Percentiles rank a stretch among this genome's conserved stretches.
Evolutionary conservation across 2,888 invertebrate genomes (phyloP).

Genomic region (Anorthoa munda): DNA sequence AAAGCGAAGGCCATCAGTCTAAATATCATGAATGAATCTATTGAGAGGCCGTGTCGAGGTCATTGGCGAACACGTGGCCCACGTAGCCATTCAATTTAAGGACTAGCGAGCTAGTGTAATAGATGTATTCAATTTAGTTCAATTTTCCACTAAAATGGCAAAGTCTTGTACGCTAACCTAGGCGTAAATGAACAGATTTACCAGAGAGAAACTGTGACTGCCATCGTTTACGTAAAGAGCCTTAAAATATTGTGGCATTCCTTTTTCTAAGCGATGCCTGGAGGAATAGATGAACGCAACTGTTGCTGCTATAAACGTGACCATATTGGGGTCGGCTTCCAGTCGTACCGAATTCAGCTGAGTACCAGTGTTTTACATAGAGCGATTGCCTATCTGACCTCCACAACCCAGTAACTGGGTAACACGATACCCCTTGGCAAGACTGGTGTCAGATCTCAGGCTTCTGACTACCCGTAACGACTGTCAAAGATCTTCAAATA

Average conservation of each 20-base stretch:
- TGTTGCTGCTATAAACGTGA: no score
- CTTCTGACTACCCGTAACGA: no score
- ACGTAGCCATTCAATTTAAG: slow-evolving; percentile 39
- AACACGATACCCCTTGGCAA: no score
- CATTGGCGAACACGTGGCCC: slow-evolving; percentile 42
- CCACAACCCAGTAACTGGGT: no score
- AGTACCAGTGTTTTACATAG: no score
- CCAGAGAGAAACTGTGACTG: neutral
- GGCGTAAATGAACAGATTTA: slow-evolving; percentile 10
- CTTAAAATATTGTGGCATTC: neutral
- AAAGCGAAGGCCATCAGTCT: slow-evolving; percentile 71
- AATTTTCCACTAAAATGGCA: slow-evolving; percentile 15
- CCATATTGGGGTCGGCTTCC: no score
- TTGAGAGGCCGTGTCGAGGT: slow-evolving; percentile 70
- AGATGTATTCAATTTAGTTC: slow-evolving; percentile 31
- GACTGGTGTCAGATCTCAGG: no score
- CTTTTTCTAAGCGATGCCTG: no score
- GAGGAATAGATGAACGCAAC: no score
- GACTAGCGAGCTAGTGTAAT: slow-evolving; percentile 25
- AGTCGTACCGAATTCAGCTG: no score
- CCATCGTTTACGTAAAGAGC: neutral
- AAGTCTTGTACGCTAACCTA: neutral
- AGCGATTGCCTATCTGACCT: no score
- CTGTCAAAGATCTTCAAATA: no score
- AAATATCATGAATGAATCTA: slow-evolving; percentile 73